Evolutionary conservation across 2,888 invertebrate species (phyloP), one percentile per base, ranked within the genome.

Genomic region (Phorcus lineatus): DNA sequence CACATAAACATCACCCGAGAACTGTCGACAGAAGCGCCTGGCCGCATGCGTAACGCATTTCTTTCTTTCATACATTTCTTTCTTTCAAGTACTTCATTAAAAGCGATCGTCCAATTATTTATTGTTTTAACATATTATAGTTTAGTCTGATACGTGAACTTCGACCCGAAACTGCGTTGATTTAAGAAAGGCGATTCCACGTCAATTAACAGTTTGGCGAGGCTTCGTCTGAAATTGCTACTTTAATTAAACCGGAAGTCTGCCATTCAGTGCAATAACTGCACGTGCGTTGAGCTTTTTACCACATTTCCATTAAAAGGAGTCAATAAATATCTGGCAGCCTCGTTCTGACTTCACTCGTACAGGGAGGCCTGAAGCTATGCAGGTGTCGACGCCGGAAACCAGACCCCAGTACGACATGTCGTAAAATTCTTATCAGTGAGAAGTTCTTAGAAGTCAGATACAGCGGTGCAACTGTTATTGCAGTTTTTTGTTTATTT

Each of bases 241-340:
- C 70, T 70, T 70, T 70, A 70, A 70, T 70, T 70, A 70, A 70
- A 70, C 70, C 70, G 70, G 70, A 70, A 70, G 70, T 70, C 70
- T 70, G 70, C 70, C 70, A 36, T 70, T 70, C 40, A 36, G 70
- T 70, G 70, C 70, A 70, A 70, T 70, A 70, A 70, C 70, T 70
- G 70, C 70, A 70, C 70, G 70, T 70, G 70, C 40, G 70, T 13
- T 19, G 31, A 36, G 31, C 40, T 70, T 70, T 70, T 70, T 70
- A 36, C 70, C 31, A 19, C 40, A 36, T 70, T 70, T 70, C 36
- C 70, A 70, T 70, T 70, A 70, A 70, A 70, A 70, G 70, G 70
- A 70, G 70, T 70, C 70, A 70, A 70, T 70, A 70, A 70, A 70
- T 70, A 70, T 70, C 70, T 36, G 70, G 40, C 70, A 70, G 70